Evolutionary conservation across 2,113 vertebrate species (phyloP).

Genomic region (Syngnathoides biaculeatus): DNA sequence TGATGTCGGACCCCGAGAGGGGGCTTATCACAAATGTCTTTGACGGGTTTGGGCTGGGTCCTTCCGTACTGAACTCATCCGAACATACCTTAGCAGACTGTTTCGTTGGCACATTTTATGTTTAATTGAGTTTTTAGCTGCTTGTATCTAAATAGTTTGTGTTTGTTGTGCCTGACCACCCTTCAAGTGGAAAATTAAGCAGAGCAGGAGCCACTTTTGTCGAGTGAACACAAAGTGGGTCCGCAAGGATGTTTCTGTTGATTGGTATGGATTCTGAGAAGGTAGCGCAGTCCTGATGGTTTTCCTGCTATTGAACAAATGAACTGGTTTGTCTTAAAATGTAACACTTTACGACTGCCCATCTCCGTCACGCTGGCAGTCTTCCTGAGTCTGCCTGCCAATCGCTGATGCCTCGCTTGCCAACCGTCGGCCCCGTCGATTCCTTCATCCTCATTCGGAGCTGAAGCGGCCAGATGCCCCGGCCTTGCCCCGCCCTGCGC

Average conservation of each 20-base stretch:
- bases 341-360: slow-evolving; percentile 11
- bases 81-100: too few relatives aligned
- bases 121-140: too few relatives aligned
- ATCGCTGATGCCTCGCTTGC: background rate
- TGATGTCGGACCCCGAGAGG: too few relatives aligned
- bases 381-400: slow-evolving; percentile 10
- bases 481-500: slow-evolving; percentile 20
- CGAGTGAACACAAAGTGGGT: slow-evolving; percentile 31
- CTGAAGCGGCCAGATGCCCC: slow-evolving; percentile 40
- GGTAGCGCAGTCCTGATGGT: background rate
- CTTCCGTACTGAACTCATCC: too few relatives aligned
- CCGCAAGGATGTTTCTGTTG: background rate
- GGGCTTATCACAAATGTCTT: too few relatives aligned
- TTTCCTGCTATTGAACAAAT: background rate
- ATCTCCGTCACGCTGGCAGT: slow-evolving; percentile 11
- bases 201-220: too few relatives aligned
- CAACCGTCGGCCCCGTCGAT: slow-evolving; percentile 1
- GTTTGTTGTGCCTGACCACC: too few relatives aligned
- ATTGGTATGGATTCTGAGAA: background rate
- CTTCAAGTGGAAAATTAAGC: too few relatives aligned
- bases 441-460: slow-evolving; percentile 27
- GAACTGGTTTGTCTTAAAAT: slow-evolving; percentile 3
- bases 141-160: too few relatives aligned
- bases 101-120: too few relatives aligned
- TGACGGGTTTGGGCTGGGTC: too few relatives aligned